Evolutionary conservation across 2,113 vertebrate species (phyloP), one percentile per base, ranked within the genome.

Genomic region (Strix uralensis): DNA sequence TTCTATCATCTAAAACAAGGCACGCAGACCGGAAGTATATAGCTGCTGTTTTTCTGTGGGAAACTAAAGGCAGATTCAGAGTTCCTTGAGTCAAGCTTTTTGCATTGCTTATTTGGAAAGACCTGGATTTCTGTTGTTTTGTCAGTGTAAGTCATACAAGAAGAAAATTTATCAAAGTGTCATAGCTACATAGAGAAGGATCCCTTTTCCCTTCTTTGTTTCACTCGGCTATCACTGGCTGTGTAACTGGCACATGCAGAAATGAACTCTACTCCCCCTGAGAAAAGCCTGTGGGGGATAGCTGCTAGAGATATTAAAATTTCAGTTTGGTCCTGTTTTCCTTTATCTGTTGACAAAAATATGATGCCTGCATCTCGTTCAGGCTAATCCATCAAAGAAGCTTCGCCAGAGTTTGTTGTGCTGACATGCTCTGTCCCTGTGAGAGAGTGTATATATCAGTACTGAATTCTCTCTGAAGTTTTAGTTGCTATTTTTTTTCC

Each of bases 1-100:
- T 94, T 59, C 67, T 12, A 0, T 92, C n/a, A 46, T 75, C 92
- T 94, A 88, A 95, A 95, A 86, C 77, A 92, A 93, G 78, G n/a
- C 52, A 57, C 2, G 3, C 8, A 17, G 81, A 52, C 82, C 3
- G 3, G 90, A 95, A 94, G 34, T 16, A 40, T 18, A 90, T 90
- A 72, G 21, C 77, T 77, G 49, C 27, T 72, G 11, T 5, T 85
- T 70, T 92, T 58, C 73, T 87, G 51, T 87, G 78, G 52, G 91
- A 96, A 96, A 90, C 49, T 44, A 49, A 69, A 86, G 67, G 66
- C 67, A 82, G 17, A 61, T 70, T 88, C 61, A 72, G 66, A 71
- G 38, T 66, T 94, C 66, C n/a, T 34, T 2, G 3, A 70, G 54
- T 54, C 15, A 57, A 25, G 42, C 34, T 51, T 85, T 54, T 88